Conservation (phyloP, 2,888 invertebrate species). For the Tromatobia lineatoria region DNA sequence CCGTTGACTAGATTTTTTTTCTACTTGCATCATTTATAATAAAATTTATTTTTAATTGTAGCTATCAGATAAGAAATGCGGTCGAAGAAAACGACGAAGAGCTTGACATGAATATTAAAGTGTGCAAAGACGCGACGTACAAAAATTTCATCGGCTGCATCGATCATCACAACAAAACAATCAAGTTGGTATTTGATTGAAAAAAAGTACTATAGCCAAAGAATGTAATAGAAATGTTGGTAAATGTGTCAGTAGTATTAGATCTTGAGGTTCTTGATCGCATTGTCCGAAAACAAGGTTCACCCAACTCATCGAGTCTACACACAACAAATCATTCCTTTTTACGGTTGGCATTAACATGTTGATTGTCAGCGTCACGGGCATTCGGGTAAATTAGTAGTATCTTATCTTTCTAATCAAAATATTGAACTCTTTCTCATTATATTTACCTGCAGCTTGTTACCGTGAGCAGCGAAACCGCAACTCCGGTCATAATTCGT, state of each 20-base stretch:
- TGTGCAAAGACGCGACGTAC: not conserved
- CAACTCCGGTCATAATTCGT: not conserved
- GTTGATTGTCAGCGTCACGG: conserved; percentile 62
- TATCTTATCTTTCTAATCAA: too few relatives aligned
- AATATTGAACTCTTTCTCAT: not conserved
- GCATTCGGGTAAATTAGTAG: conserved; percentile 45
- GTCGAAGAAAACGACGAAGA: not conserved
- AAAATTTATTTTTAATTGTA: not conserved
- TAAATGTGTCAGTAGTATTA: too few relatives aligned
- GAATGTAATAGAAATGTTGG: not conserved
- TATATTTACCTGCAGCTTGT: not conserved
- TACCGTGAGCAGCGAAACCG: not conserved
- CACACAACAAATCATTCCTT: conserved; percentile 54
- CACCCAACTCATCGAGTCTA: conserved; percentile 55
- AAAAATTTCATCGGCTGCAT: conserved; percentile 16
- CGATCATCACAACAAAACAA: conserved; percentile 11
- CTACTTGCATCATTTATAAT: too few relatives aligned
- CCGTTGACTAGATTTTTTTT: not conserved
- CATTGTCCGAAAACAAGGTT: conserved; percentile 49
- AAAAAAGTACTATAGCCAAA: not conserved
- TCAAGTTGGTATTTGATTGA: conserved; percentile 5
- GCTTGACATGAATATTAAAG: not conserved
- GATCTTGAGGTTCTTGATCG: conserved; percentile 10
- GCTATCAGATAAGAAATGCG: not conserved
- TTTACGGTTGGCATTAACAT: conserved; percentile 58